Percentiles rank a stretch among this genome's conserved stretches.
These are phyloP conservation scores for Staurois parvus DNA, from an alignment of 2,797 vertebrate species.

Conservation along the genomic window DNA sequence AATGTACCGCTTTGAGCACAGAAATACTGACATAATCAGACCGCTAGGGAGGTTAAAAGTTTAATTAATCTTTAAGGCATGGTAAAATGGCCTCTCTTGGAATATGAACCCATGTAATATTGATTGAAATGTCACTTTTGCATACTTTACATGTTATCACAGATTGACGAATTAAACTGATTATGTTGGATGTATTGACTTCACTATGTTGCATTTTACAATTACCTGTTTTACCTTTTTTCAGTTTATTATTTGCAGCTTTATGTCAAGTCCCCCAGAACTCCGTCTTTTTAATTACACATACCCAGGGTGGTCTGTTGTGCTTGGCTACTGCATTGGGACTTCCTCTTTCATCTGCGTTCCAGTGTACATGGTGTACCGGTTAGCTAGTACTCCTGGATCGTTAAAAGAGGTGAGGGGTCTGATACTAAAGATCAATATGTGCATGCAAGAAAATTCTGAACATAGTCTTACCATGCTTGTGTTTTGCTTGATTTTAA, in stretches of 20 bases:
- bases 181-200: neutral
- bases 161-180: neutral
- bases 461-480: neutral
- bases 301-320: slow-evolving; percentile 91
- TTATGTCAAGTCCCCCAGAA: slow-evolving; percentile 88
- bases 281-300: slow-evolving; percentile 89
- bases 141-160: neutral
- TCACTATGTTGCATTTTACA: neutral
- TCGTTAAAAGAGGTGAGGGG: slow-evolving; percentile 89
- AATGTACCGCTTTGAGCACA: no score
- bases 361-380: slow-evolving; percentile 89
- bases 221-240: slow-evolving; percentile 55
- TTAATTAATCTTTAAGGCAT: neutral
- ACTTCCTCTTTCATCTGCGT: slow-evolving; percentile 95
- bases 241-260: slow-evolving; percentile 96
- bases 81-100: neutral
- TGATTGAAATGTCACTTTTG: neutral
- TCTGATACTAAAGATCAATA: no score
- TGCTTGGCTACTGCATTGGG: slow-evolving; percentile 94
- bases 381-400: slow-evolving; percentile 86
- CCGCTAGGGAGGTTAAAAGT: no score
- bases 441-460: neutral
- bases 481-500: no score
- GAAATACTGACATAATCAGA: no score
- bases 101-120: neutral